phyloP scores from a whole-genome alignment of 2,797 vertebrate species.

The Pempheris klunzingeri region DNA sequence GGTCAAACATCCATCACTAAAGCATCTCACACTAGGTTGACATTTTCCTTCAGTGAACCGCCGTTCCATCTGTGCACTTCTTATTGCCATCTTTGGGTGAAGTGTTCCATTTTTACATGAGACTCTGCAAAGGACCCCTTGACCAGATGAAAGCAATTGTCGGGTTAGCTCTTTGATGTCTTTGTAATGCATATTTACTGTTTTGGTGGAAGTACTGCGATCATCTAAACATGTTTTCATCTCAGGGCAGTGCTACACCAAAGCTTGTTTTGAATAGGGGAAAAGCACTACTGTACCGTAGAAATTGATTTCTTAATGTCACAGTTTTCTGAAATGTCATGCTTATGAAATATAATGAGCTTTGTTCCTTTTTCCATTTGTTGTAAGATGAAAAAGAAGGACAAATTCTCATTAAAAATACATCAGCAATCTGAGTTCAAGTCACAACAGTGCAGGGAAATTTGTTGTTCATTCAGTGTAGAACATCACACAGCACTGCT shows the following conservation, averaged over 20 bases:
- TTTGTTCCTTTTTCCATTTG: slow-evolving; percentile 69
- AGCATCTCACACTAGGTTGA: slow-evolving; percentile 69
- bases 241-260: slow-evolving; percentile 54
- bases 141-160: slow-evolving; percentile 82
- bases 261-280: slow-evolving; percentile 60
- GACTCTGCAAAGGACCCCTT: slow-evolving; percentile 70
- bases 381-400: slow-evolving; percentile 63
- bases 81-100: slow-evolving; percentile 67
- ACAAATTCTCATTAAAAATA: slow-evolving; percentile 72
- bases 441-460: slow-evolving; percentile 45
- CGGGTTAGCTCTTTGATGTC: slow-evolving; percentile 77
- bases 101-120: slow-evolving; percentile 75
- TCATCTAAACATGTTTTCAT: slow-evolving; percentile 73
- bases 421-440: slow-evolving; percentile 61
- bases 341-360: slow-evolving; percentile 76
- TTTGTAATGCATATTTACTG: slow-evolving; percentile 78
- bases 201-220: slow-evolving; percentile 65
- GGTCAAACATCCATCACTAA: slow-evolving; percentile 75
- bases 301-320: slow-evolving; percentile 80
- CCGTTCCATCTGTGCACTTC: slow-evolving; percentile 64
- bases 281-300: slow-evolving; percentile 55
- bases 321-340: slow-evolving; percentile 76
- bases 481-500: slow-evolving; percentile 33
- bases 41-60: slow-evolving; percentile 71
- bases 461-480: slow-evolving; percentile 44